Percentiles rank a stretch among this genome's conserved stretches.
Conservation (phyloP, 2,888 invertebrate genomes). For the Mesorhabditis spiculigera region DNA sequence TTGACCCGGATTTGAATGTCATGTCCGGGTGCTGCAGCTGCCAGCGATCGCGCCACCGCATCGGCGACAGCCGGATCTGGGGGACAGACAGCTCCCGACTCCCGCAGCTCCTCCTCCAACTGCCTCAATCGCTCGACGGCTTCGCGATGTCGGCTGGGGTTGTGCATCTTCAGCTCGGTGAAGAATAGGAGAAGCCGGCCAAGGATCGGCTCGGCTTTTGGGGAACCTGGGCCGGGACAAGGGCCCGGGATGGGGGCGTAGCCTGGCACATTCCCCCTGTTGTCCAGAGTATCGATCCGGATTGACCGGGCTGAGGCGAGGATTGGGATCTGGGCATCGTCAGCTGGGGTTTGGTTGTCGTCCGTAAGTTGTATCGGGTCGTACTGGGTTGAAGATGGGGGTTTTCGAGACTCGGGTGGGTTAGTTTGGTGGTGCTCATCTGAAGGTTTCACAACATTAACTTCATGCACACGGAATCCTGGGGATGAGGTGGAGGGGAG, state of each 20-base stretch:
- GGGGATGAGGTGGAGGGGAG: no score
- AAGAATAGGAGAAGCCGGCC: slow-evolving; percentile 33
- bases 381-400: no score
- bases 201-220: slow-evolving; percentile 32
- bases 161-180: slow-evolving; percentile 31
- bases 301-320: not conserved
- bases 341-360: no score
- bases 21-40: slow-evolving; percentile 41
- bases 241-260: not conserved
- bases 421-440: no score
- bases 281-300: no score
- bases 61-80: slow-evolving; percentile 50
- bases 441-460: no score
- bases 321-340: not conserved
- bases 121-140: slow-evolving; percentile 50
- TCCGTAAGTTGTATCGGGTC: no score
- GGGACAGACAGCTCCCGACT: slow-evolving; percentile 46
- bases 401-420: no score
- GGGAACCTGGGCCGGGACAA: not conserved
- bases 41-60: slow-evolving; percentile 48
- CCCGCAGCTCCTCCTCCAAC: slow-evolving; percentile 49
- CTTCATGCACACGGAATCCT: no score
- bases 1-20: slow-evolving; percentile 56
- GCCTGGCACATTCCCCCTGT: not conserved
- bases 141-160: slow-evolving; percentile 28